Evolutionary conservation across 1,140 invertebrate genomes (phyloP).

Genomic region (Aphelenchoides fujianensis): DNA sequence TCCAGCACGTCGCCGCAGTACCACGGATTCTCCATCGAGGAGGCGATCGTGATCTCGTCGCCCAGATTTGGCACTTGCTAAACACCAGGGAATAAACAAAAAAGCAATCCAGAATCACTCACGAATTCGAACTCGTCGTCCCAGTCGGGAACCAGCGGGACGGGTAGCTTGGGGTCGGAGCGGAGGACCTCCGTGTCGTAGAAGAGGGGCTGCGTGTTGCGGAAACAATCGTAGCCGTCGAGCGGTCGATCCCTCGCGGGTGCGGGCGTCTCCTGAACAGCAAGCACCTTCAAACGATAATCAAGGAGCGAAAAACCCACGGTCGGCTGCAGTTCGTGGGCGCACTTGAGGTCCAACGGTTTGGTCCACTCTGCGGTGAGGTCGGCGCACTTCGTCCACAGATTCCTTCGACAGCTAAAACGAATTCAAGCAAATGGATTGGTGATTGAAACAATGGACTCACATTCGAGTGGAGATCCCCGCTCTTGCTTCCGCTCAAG

Average conservation of each 20-base stretch:
- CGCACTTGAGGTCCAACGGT: neutral
- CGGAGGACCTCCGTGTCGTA: neutral
- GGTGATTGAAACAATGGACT: neutral
- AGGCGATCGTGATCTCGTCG: neutral
- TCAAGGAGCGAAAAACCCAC: too few species aligned
- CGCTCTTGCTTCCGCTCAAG: neutral
- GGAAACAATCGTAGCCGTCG: neutral
- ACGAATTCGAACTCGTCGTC: constrained; percentile 2
- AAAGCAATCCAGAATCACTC: neutral
- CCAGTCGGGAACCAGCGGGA: neutral
- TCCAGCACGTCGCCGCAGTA: constrained; percentile 18
- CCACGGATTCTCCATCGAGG: constrained; percentile 14
- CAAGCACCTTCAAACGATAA: neutral
- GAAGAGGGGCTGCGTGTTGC: neutral
- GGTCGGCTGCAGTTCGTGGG: neutral
- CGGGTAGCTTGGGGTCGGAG: neutral
- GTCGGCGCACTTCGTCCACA: neutral
- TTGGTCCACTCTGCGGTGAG: neutral
- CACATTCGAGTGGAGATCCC: neutral
- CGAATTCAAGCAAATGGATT: neutral
- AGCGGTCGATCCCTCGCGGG: neutral
- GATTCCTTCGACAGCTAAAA: neutral
- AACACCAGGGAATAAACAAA: too few species aligned
- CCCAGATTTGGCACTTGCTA: neutral
- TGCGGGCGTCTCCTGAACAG: neutral